These are phyloP conservation scores for Saccostrea echinata DNA, from an alignment of 1,140 invertebrate genomes.

Conservation along the genomic window DNA sequence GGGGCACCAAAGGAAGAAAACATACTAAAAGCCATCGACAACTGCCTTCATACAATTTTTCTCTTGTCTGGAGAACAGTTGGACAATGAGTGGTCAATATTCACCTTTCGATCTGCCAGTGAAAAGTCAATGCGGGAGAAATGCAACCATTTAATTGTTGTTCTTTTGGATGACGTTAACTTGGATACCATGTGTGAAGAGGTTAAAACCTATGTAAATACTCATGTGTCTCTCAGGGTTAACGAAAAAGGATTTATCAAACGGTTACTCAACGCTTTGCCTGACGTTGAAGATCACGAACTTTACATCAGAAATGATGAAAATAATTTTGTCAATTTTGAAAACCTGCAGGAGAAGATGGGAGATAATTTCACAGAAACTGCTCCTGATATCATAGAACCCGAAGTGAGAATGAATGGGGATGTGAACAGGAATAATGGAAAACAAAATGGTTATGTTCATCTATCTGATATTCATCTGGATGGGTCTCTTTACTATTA, in stretches of 20 bases:
- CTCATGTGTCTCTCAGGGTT: conserved; percentile 57
- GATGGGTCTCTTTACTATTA: not conserved
- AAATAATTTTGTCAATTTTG: conserved; percentile 6
- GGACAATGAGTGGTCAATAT: conserved; percentile 67
- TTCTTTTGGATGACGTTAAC: conserved; percentile 54
- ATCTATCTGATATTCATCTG: conserved; percentile 4
- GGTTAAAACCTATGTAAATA: conserved; percentile 59
- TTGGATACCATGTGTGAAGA: conserved; percentile 58
- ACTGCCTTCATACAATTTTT: conserved; percentile 60
- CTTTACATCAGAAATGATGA: not conserved
- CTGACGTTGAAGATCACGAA: conserved; percentile 31
- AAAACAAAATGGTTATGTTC: not conserved
- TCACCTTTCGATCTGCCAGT: conserved; percentile 64
- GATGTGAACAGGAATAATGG: not conserved
- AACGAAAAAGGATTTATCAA: conserved; percentile 60
- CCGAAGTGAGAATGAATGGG: not conserved
- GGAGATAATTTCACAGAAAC: not conserved
- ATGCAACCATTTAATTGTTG: conserved; percentile 62
- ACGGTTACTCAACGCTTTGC: conserved; percentile 57
- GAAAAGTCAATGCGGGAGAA: conserved; percentile 64
- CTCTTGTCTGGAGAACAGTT: conserved; percentile 61
- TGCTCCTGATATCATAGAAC: not conserved
- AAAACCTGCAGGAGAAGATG: not conserved
- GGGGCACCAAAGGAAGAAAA: conserved; percentile 70
- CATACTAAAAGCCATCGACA: conserved; percentile 64